Evolutionary conservation across 2,113 vertebrate genomes (phyloP).

Genomic region (Puntigrus tetrazona): DNA sequence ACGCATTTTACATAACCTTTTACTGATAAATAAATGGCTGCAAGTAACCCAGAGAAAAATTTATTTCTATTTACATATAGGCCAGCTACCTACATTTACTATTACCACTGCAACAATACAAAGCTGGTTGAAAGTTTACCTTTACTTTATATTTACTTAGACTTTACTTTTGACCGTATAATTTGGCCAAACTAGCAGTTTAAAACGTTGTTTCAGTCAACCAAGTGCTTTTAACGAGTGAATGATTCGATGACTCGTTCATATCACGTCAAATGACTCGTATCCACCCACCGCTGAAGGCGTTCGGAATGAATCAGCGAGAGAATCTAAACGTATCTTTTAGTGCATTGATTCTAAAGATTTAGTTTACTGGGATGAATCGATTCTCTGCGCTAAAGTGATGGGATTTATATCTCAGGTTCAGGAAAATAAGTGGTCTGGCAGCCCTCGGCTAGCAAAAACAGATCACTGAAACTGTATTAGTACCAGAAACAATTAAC

Average conservation of each 20-base stretch:
- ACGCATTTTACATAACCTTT: not conserved
- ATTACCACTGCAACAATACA: not conserved
- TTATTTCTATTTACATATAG: not conserved
- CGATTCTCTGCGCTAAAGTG: not conserved
- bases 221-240: not conserved
- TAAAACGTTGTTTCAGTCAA: not conserved
- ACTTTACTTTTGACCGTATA: not conserved
- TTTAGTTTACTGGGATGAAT: not conserved
- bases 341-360: not conserved
- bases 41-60: not conserved
- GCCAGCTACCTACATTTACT: no score
- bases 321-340: not conserved
- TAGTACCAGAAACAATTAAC: constrained; percentile 6
- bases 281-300: not conserved
- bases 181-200: not conserved
- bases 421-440: not conserved
- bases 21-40: not conserved
- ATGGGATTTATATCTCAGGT: not conserved
- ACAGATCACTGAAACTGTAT: not conserved
- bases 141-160: not conserved
- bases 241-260: not conserved
- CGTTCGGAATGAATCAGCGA: not conserved
- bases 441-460: not conserved
- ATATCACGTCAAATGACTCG: not conserved
- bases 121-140: not conserved